Conservation (phyloP, 2,888 invertebrate species). For the Argyresthia goedartella region DNA sequence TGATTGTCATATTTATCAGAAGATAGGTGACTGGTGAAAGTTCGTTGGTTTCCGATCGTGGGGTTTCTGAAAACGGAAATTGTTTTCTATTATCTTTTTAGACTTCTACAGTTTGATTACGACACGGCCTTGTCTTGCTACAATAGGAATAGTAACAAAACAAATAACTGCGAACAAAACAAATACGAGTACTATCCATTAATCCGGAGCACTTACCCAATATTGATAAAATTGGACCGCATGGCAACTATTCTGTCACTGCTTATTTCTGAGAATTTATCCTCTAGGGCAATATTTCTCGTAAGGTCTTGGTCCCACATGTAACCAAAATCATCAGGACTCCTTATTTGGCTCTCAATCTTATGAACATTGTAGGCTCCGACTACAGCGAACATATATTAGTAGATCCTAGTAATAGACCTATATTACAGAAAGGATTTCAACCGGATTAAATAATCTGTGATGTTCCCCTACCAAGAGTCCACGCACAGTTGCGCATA, state of each 20-base stretch:
- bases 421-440: not conserved
- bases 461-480: slow-evolving; percentile 10
- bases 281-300: not conserved
- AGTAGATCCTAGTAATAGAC: slow-evolving; percentile 4
- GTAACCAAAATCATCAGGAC: slow-evolving; percentile 10
- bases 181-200: too few relatives aligned
- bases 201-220: slow-evolving; percentile 9
- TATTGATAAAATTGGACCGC: slow-evolving; percentile 10
- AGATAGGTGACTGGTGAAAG: slow-evolving; percentile 8
- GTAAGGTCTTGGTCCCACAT: slow-evolving; percentile 2
- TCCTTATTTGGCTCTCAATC: slow-evolving; percentile 7
- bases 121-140: too few relatives aligned
- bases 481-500: slow-evolving; percentile 8
- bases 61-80: slow-evolving; percentile 10
- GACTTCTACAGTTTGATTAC: too few relatives aligned
- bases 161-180: too few relatives aligned
- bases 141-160: too few relatives aligned
- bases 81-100: too few relatives aligned
- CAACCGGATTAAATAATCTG: slow-evolving; percentile 7
- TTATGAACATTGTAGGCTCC: slow-evolving; percentile 7
- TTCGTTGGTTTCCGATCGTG: not conserved
- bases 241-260: slow-evolving; percentile 7
- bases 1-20: slow-evolving; percentile 4
- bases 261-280: slow-evolving; percentile 3
- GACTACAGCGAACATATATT: slow-evolving; percentile 9